phyloP scores from a whole-genome alignment of 2,797 vertebrate species.

The Tenualosa ilisha region DNA sequence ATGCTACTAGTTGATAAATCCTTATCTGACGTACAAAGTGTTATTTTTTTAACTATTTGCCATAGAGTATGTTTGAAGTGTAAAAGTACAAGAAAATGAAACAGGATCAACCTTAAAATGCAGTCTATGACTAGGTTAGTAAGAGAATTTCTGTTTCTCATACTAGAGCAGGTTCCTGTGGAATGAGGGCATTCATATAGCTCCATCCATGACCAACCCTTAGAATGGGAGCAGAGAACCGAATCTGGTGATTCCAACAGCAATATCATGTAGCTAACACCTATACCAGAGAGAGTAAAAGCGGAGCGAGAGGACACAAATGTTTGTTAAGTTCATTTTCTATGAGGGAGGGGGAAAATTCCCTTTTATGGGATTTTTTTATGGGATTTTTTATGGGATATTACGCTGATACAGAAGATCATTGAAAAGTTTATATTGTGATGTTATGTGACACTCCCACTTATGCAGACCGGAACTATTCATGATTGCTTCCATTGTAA shows the following conservation, averaged over 20 bases:
- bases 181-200: conserved; percentile 69
- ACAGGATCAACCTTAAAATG: not conserved
- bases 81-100: not conserved
- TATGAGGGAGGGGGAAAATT: no score
- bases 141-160: not conserved
- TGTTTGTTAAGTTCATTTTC: no score
- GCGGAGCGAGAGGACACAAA: no score
- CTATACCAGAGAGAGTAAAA: no score
- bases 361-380: no score
- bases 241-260: not conserved
- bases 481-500: no score
- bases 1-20: not conserved
- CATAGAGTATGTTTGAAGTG: not conserved
- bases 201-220: conserved; percentile 45
- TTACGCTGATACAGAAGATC: no score
- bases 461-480: no score
- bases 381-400: no score
- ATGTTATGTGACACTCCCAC: no score
- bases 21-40: not conserved
- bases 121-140: no score
- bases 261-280: not conserved
- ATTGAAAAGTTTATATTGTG: no score
- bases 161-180: conserved; percentile 38
- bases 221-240: not conserved
- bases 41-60: not conserved